Conservation (phyloP, 2,888 invertebrate species). For the Palloptera scutellata region DNA sequence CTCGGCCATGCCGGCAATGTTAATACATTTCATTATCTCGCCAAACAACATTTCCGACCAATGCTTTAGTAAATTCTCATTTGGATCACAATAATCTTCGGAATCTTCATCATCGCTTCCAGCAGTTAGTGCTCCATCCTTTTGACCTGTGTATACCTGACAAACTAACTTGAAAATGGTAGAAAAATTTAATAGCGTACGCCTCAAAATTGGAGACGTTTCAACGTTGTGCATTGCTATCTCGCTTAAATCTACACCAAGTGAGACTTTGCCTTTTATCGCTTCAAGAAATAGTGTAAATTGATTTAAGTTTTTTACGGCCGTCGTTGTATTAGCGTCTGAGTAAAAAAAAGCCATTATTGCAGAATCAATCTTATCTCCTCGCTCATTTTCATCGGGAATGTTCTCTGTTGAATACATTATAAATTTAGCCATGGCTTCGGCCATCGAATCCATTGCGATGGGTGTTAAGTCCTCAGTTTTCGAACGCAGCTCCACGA, state of each 20-base stretch:
- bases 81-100: slow-evolving; percentile 58
- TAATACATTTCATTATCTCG: slow-evolving; percentile 49
- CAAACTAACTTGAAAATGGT: slow-evolving; percentile 56
- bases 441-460: slow-evolving; percentile 51
- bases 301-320: slow-evolving; percentile 35
- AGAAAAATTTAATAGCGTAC: slow-evolving; percentile 51
- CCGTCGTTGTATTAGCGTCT: slow-evolving; percentile 23
- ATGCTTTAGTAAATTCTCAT: slow-evolving; percentile 53
- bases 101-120: slow-evolving; percentile 52
- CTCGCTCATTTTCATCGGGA: slow-evolving; percentile 46
- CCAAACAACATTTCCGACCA: slow-evolving; percentile 54
- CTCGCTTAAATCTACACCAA: slow-evolving; percentile 40
- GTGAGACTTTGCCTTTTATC: slow-evolving; percentile 42
- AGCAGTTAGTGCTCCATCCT: slow-evolving; percentile 33
- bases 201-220: slow-evolving; percentile 43
- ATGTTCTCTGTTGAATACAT: slow-evolving; percentile 57
- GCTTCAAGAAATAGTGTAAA: slow-evolving; percentile 52
- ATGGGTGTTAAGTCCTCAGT: slow-evolving; percentile 32
- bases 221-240: slow-evolving; percentile 38
- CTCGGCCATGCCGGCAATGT: slow-evolving; percentile 50
- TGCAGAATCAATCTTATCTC: slow-evolving; percentile 48
- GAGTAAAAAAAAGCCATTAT: slow-evolving; percentile 38
- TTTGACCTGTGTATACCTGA: slow-evolving; percentile 36
- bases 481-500: slow-evolving; percentile 45
- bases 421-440: slow-evolving; percentile 54